Conservation (phyloP, 2,888 invertebrate species). For the Coronaproctus castanopsis region DNA sequence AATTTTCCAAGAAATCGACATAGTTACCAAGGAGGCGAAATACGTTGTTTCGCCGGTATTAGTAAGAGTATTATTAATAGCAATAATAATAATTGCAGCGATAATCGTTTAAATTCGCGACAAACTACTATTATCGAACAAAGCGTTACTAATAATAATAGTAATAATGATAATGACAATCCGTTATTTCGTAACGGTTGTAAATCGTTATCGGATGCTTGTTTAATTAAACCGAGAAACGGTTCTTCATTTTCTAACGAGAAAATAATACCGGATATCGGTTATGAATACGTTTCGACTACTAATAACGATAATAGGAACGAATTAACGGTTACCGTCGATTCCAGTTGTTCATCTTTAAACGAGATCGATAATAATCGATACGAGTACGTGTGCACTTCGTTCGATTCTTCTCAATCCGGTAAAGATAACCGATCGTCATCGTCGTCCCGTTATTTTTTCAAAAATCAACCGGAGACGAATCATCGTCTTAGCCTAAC, state of each 20-base stretch:
- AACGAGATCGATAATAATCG: not conserved
- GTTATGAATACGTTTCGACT: not conserved
- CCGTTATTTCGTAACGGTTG: too few relatives aligned
- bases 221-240: not conserved
- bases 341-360: not conserved
- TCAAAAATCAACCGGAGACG: not conserved
- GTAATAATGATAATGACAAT: too few relatives aligned
- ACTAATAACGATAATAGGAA: not conserved
- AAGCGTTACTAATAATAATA: too few relatives aligned
- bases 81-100: too few relatives aligned
- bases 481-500: not conserved
- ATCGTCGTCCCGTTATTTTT: not conserved
- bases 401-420: not conserved
- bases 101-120: not conserved
- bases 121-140: too few relatives aligned
- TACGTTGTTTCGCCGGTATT: too few relatives aligned
- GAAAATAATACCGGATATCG: too few relatives aligned
- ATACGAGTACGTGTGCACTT: not conserved
- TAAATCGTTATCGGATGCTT: not conserved
- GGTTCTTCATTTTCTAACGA: not conserved
- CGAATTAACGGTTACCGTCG: not conserved
- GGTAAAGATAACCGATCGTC: not conserved
- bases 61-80: too few relatives aligned
- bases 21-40: slow-evolving; percentile 18
- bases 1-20: slow-evolving; percentile 24